These are phyloP conservation scores for Oreochromis aureus DNA, from an alignment of 2,113 vertebrate species.

Conservation along the genomic window DNA sequence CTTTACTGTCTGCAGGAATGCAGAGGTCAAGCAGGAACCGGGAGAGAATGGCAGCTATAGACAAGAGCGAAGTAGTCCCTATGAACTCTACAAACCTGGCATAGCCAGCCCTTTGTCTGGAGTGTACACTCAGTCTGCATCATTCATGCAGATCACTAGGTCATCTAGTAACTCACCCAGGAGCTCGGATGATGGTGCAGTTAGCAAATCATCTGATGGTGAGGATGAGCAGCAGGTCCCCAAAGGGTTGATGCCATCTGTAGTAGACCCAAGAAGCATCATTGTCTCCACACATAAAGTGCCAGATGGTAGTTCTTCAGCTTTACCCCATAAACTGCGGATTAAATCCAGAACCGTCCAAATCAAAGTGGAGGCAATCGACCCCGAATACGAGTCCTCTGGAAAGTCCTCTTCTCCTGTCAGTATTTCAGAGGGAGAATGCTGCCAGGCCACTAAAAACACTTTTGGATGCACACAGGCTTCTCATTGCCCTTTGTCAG, in stretches of 20 bases:
- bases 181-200: constrained; percentile 83
- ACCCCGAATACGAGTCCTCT: constrained; percentile 81
- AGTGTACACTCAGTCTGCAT: constrained; percentile 77
- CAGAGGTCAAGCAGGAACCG: constrained; percentile 84
- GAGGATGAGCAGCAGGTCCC: constrained; percentile 97
- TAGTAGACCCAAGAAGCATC: constrained; percentile 77
- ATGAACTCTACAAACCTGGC: constrained; percentile 80
- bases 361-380: constrained; percentile 87
- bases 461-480: constrained; percentile 68
- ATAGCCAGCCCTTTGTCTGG: constrained; percentile 70
- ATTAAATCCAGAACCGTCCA: constrained; percentile 90
- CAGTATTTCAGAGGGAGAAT: constrained; percentile 73
- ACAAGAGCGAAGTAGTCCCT: constrained; percentile 75
- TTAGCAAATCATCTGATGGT: constrained; percentile 88
- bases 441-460: constrained; percentile 69
- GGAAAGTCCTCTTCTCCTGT: constrained; percentile 75
- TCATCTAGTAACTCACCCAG: constrained; percentile 89
- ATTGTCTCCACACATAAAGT: constrained; percentile 83
- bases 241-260: constrained; percentile 79
- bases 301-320: constrained; percentile 82
- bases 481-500: constrained; percentile 79
- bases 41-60: constrained; percentile 72
- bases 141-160: constrained; percentile 78
- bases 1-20: constrained; percentile 66
- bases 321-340: constrained; percentile 92